Percentiles rank a stretch among this genome's conserved stretches.
Evolutionary conservation across 2,113 vertebrate genomes (phyloP).

Genomic region (Pycnonotus jocosus): DNA sequence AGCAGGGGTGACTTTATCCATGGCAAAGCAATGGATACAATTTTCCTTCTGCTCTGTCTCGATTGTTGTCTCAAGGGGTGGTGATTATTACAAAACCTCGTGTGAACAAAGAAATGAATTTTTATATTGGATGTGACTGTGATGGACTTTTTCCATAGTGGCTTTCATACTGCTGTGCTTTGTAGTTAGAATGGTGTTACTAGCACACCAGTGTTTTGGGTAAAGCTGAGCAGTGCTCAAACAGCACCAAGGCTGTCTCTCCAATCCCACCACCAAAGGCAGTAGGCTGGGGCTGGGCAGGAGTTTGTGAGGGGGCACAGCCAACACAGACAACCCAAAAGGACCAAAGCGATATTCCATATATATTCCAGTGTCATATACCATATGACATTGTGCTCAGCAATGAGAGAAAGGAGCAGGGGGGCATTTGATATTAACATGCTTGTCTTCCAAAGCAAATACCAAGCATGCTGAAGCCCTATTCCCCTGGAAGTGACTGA

Average conservation of each 20-base stretch:
- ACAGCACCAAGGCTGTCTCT: neutral
- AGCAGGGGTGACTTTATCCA: neutral
- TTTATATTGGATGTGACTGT: neutral
- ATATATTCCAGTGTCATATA: too few species aligned
- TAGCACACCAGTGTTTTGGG: neutral
- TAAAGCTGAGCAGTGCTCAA: neutral
- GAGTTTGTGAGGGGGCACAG: neutral
- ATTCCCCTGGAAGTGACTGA: neutral
- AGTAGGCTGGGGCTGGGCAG: neutral
- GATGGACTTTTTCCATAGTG: neutral
- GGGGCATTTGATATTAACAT: neutral
- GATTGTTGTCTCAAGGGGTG: neutral
- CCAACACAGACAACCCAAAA: neutral
- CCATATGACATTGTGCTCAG: neutral
- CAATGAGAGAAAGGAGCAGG: neutral
- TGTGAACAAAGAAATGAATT: neutral
- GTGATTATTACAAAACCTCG: accelerated
- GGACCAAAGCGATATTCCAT: too few species aligned
- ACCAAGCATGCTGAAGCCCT: too few species aligned
- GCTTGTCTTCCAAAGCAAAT: neutral
- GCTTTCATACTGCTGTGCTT: neutral
- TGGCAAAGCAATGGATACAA: neutral
- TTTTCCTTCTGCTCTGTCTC: neutral
- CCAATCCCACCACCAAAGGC: neutral
- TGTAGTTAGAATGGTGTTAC: neutral